A percentile compares a stretch with the other conserved stretches of the same genome.
These are phyloP conservation scores for Thera obeliscata DNA, from an alignment of 2,888 invertebrate species.

Conservation along the genomic window DNA sequence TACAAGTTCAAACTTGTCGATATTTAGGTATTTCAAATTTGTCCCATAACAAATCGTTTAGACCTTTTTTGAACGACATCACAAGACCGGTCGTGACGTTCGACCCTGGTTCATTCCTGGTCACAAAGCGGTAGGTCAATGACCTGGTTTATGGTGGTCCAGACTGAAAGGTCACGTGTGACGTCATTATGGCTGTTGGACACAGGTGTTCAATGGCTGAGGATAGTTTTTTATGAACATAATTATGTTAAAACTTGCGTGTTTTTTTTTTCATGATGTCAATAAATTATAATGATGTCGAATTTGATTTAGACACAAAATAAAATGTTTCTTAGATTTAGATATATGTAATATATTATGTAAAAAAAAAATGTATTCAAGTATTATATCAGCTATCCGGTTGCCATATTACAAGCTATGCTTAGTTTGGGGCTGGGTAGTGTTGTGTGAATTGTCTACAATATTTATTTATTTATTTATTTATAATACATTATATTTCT, in stretches of 20 bases:
- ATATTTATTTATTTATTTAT: too few species aligned
- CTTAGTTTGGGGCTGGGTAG: too few species aligned
- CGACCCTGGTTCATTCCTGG: slow-evolving; percentile 18
- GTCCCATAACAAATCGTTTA: slow-evolving; percentile 30
- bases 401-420: too few species aligned
- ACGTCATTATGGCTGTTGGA: neutral
- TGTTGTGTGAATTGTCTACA: too few species aligned
- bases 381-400: too few species aligned
- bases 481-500: too few species aligned
- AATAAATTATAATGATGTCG: too few species aligned
- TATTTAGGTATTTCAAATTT: slow-evolving; percentile 44
- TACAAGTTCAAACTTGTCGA: slow-evolving; percentile 33
- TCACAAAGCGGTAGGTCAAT: slow-evolving; percentile 29
- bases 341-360: too few species aligned
- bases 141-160: slow-evolving; percentile 3
- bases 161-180: slow-evolving; percentile 1
- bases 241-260: neutral
- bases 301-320: too few species aligned
- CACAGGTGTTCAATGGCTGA: slow-evolving; percentile 1
- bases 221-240: neutral
- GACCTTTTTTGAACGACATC: slow-evolving; percentile 34
- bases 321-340: too few species aligned
- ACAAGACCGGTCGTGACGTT: slow-evolving; percentile 34
- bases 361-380: too few species aligned
- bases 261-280: neutral